phyloP scores from a whole-genome alignment of 2,113 vertebrate genomes.

The Chaenogobius annularis region DNA sequence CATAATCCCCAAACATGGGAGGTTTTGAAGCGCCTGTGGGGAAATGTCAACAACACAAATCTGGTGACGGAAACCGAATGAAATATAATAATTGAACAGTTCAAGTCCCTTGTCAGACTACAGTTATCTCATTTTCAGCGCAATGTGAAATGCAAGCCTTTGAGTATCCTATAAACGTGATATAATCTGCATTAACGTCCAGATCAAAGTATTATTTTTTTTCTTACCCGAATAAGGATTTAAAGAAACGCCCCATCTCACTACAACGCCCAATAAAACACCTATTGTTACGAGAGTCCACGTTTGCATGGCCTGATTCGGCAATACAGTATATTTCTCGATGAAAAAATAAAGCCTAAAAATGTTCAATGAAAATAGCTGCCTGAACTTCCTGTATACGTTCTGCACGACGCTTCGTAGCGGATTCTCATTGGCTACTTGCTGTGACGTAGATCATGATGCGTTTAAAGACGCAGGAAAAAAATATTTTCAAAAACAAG shows the following conservation, averaged over 20 bases:
- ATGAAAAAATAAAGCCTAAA: slow-evolving; percentile 13
- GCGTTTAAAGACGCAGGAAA: neutral
- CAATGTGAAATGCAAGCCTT: neutral
- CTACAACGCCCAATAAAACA: slow-evolving; percentile 81
- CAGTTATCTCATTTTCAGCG: neutral
- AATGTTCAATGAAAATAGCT: slow-evolving; percentile 4
- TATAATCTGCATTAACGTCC: neutral
- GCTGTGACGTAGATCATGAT: slow-evolving; percentile 35
- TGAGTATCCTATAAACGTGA: neutral
- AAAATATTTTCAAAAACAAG: too few relatives aligned
- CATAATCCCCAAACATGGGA: slow-evolving; percentile 96
- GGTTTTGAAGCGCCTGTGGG: slow-evolving; percentile 86
- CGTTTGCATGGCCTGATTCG: slow-evolving; percentile 79
- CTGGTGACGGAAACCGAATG: neutral
- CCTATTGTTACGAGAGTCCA: slow-evolving; percentile 79
- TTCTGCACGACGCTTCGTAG: slow-evolving; percentile 39
- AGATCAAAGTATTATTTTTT: neutral
- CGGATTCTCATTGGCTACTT: slow-evolving; percentile 47
- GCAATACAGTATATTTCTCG: neutral
- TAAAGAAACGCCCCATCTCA: slow-evolving; percentile 93
- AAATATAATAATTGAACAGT: neutral
- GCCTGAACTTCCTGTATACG: slow-evolving; percentile 61
- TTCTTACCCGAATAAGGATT: slow-evolving; percentile 90
- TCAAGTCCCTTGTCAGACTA: neutral
- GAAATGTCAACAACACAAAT: slow-evolving; percentile 33